A percentile compares a stretch with the other conserved stretches of the same genome.
Evolutionary conservation across 2,113 vertebrate genomes (phyloP).

Genomic region (Silurus meridionalis): DNA sequence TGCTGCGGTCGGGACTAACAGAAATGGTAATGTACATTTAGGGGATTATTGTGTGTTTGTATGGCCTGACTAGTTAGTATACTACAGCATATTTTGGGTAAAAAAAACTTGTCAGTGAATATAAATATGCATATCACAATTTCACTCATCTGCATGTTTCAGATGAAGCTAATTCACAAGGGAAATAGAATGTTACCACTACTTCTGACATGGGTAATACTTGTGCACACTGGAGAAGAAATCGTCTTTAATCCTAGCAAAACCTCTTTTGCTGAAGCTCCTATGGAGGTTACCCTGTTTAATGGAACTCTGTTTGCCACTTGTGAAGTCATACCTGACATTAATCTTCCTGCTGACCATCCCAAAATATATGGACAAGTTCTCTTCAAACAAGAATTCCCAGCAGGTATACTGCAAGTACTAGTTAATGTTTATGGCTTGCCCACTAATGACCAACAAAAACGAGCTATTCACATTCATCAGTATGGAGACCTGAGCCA

Average conservation of each 20-base stretch:
- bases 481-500: conserved; percentile 74
- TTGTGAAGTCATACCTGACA: conserved; percentile 70
- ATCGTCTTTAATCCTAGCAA: background rate
- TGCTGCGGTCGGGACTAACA: background rate
- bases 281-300: background rate
- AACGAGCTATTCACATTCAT: conserved; percentile 77
- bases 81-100: background rate
- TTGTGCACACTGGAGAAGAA: background rate
- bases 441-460: conserved; percentile 34
- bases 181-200: background rate
- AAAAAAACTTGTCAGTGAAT: background rate
- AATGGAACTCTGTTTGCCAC: conserved; percentile 53
- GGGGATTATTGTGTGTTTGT: background rate
- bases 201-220: conserved; percentile 15
- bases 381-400: conserved; percentile 71
- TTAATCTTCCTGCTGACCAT: conserved; percentile 58
- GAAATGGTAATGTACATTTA: conserved; percentile 29
- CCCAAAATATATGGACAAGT: conserved; percentile 69
- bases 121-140: background rate
- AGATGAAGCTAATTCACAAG: conserved; percentile 17
- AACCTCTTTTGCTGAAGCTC: background rate
- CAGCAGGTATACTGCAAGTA: conserved; percentile 65
- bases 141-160: conserved; percentile 9
- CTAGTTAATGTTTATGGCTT: conserved; percentile 73
- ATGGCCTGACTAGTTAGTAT: background rate